Base-by-base conservation (phyloP, 2,797 vertebrate species). In the Paratrypauchen microcephalus region DNA sequence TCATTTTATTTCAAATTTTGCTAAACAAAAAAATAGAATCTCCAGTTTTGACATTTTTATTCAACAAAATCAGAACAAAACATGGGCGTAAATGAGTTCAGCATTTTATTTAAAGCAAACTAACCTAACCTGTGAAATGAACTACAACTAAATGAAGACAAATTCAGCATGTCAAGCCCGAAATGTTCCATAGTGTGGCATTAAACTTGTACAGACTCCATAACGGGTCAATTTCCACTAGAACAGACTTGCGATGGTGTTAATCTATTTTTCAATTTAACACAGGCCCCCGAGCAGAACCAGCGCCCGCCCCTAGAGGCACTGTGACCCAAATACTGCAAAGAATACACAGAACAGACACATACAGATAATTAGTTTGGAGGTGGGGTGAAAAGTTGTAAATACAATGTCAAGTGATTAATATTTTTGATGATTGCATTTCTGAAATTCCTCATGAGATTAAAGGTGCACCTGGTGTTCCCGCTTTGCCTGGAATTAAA, bases 261-360 rank as follows among this genome's bases (percentile, higher is more conserved):
- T 86, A 86, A 87, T 89, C 83, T 88, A 81, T 81, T 86, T 83
- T 83, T 87, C 83, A 85, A 87, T 88, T 88, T 88, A 62, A 77
- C 6, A 6, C 1, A 28, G 79, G 80, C 54, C 77, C 81, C 62
- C 18, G 79, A 77, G 82, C 65, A 30, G 56, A 0, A 48, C 4
- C 1, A 36, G 5, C 4, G 5, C 11, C n/a, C 63, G 74, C 68
- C 83, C 72, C 74, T 48, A n/a, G 82, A 67, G 86, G 74, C 70
- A 69, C 66, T 6, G 68, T 78, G 86, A 88, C 88, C 87, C 71
- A 88, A 70, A 83, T 86, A 72, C 58, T 63, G 65, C 2, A 75
- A 68, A 62, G 72, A 13, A 6, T 1, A 3, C 1, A 2, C 1
- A 28, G 18, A 32, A 21, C 59, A 13, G 19, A n/a, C 21, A 39